Conservation (phyloP, 2,113 vertebrate species). For the Eptesicus fuscus region DNA sequence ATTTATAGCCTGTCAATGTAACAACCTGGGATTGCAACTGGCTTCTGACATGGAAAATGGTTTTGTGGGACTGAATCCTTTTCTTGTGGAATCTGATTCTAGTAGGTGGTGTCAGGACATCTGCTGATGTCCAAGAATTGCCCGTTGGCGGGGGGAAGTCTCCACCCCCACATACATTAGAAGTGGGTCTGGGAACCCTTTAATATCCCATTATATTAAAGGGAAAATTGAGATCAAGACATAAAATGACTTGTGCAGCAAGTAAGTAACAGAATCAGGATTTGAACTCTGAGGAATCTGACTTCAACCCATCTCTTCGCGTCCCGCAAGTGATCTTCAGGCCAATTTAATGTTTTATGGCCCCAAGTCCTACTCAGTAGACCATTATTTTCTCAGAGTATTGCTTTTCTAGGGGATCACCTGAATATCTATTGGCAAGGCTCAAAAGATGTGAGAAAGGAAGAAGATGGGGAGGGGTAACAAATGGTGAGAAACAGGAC, state of each 20-base stretch:
- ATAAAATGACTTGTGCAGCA: background rate
- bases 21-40: background rate
- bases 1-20: background rate
- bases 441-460: background rate
- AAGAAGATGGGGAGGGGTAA: background rate
- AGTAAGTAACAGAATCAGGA: background rate
- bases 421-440: background rate
- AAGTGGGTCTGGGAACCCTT: background rate
- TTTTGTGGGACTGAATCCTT: background rate
- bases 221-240: background rate
- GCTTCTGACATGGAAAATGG: background rate
- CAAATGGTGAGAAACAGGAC: background rate
- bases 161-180: background rate
- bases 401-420: background rate
- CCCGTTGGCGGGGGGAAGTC: background rate
- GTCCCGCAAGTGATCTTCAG: background rate
- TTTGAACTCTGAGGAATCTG: background rate
- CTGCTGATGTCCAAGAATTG: background rate
- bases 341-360: background rate
- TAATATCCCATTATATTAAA: background rate
- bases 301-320: background rate
- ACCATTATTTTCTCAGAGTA: background rate
- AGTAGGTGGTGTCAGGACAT: background rate
- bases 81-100: background rate
- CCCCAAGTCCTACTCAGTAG: background rate